Conservation (phyloP, 1,140 invertebrate species). For the Oryctes rhinoceros region DNA sequence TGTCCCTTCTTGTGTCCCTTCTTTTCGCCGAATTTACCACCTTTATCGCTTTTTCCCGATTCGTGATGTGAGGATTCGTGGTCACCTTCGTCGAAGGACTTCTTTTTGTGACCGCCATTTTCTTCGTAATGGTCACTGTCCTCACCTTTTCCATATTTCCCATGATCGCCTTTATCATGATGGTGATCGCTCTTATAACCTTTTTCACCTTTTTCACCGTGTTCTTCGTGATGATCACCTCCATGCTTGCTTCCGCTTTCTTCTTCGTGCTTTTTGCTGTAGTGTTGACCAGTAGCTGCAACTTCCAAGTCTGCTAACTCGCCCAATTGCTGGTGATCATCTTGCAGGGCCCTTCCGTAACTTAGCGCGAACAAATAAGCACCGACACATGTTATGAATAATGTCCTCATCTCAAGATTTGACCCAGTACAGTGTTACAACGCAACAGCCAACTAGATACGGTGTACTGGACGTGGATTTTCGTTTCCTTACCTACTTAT, state of each 20-base stretch:
- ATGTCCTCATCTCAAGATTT: conserved; percentile 26
- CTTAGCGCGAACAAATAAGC: conserved; percentile 49
- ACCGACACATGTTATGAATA: conserved; percentile 49
- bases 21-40: conserved; percentile 74
- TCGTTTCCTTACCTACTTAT: neutral
- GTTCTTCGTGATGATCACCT: conserved; percentile 68
- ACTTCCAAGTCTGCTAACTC: conserved; percentile 60
- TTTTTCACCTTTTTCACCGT: conserved; percentile 74
- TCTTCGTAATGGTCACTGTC: conserved; percentile 77
- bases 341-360: conserved; percentile 46
- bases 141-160: conserved; percentile 76
- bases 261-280: conserved; percentile 61
- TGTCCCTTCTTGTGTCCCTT: conserved; percentile 75
- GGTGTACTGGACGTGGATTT: conserved; percentile 16
- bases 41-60: conserved; percentile 69
- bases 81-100: conserved; percentile 76
- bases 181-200: conserved; percentile 74
- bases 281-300: conserved; percentile 64
- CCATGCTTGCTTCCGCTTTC: conserved; percentile 73
- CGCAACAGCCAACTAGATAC: neutral
- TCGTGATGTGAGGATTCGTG: conserved; percentile 76
- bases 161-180: conserved; percentile 74
- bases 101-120: conserved; percentile 78
- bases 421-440: neutral
- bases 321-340: conserved; percentile 61